Percentiles rank a stretch among this genome's conserved stretches.
phyloP scores from a whole-genome alignment of 1,140 invertebrate species.

The Aplysia californica region DNA sequence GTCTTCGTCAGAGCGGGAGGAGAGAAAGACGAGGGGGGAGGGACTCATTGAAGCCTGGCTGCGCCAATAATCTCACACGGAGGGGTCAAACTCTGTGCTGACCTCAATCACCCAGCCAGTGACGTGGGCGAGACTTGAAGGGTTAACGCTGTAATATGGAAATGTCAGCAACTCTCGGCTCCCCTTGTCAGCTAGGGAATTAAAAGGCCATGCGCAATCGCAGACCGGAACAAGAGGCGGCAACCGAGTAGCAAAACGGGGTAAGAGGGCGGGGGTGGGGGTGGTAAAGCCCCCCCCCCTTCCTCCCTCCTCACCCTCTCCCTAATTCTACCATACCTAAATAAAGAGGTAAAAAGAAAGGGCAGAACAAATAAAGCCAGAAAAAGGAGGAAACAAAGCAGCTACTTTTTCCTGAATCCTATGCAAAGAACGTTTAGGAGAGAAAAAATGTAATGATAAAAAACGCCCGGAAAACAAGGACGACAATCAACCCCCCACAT shows the following conservation, averaged over 20 bases:
- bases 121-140: background rate
- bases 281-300: background rate
- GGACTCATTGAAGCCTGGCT: background rate
- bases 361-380: no score
- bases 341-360: no score
- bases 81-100: slow-evolving; percentile 9
- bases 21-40: background rate
- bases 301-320: no score
- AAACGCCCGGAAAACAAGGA: no score
- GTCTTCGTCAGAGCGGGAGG: background rate
- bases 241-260: no score
- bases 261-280: background rate
- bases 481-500: no score
- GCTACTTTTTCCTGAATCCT: no score
- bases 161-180: background rate
- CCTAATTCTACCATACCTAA: no score
- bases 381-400: no score
- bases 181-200: background rate
- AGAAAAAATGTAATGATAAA: no score
- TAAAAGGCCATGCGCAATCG: slow-evolving; percentile 8
- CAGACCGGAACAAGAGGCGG: no score
- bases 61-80: background rate
- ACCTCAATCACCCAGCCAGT: slow-evolving; percentile 14
- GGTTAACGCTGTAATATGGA: slow-evolving; percentile 1
- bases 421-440: no score